Evolutionary conservation across 2,888 invertebrate species (phyloP).

Genomic region (Aporophyla nigra): DNA sequence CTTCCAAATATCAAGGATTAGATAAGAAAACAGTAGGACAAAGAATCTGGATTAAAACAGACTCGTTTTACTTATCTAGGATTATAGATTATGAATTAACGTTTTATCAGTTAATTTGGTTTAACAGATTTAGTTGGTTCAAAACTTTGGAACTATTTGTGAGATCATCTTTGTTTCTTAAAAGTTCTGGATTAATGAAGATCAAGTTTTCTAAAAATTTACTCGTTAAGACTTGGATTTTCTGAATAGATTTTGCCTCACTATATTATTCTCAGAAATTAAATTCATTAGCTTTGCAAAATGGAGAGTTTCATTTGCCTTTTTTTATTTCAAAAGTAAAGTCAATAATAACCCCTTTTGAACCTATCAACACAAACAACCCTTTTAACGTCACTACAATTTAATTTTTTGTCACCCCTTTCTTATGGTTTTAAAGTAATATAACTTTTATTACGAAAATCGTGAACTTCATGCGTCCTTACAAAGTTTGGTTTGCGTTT

Average conservation of each 20-base stretch:
- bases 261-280: slow-evolving; percentile 1
- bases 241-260: not conserved
- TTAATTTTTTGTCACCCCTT: slow-evolving; percentile 68
- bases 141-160: slow-evolving; percentile 39
- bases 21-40: slow-evolving; percentile 67
- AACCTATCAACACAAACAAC: slow-evolving; percentile 62
- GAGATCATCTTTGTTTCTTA: slow-evolving; percentile 52
- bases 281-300: not conserved
- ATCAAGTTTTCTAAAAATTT: slow-evolving; percentile 9
- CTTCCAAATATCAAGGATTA: slow-evolving; percentile 65
- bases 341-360: slow-evolving; percentile 25
- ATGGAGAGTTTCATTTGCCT: not conserved
- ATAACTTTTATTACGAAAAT: slow-evolving; percentile 71
- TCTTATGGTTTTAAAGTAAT: slow-evolving; percentile 62
- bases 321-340: slow-evolving; percentile 11
- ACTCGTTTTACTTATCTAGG: slow-evolving; percentile 64
- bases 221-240: slow-evolving; percentile 5
- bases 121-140: slow-evolving; percentile 51
- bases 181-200: slow-evolving; percentile 36
- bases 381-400: slow-evolving; percentile 71
- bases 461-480: slow-evolving; percentile 64
- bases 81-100: slow-evolving; percentile 69
- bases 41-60: slow-evolving; percentile 64
- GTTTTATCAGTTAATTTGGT: slow-evolving; percentile 68
- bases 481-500: slow-evolving; percentile 52